Evolutionary conservation across 2,888 invertebrate genomes (phyloP).

Genomic region (Pristionchus maxplancki): DNA sequence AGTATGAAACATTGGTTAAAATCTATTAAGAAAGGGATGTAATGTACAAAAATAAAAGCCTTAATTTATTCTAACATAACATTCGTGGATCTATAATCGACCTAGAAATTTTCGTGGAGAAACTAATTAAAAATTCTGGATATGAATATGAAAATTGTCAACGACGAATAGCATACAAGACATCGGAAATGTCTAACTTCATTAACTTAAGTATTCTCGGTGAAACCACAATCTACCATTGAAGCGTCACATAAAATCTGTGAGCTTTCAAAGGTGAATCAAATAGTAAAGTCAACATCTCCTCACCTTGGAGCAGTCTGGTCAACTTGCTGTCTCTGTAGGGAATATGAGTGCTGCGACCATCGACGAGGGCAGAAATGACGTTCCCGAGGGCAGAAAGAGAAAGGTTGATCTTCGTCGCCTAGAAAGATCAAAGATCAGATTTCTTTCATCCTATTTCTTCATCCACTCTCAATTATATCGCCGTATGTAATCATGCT

Average conservation of each 20-base stretch:
- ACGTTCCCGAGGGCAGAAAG: conserved; percentile 97
- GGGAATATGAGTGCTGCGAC: conserved; percentile 96
- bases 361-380: conserved; percentile 97
- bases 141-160: too few relatives aligned
- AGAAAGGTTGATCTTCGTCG: conserved; percentile 97
- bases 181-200: too few relatives aligned
- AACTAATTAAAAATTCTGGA: too few relatives aligned
- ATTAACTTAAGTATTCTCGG: background rate
- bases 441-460: background rate
- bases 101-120: too few relatives aligned
- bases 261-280: too few relatives aligned
- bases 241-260: background rate
- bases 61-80: too few relatives aligned
- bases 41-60: background rate
- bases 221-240: background rate
- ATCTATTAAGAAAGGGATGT: background rate
- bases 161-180: background rate
- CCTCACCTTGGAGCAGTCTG: conserved; percentile 87
- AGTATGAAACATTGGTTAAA: background rate
- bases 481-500: background rate
- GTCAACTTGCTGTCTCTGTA: conserved; percentile 98
- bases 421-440: conserved; percentile 82
- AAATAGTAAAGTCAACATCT: too few relatives aligned
- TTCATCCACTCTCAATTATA: background rate
- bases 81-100: too few relatives aligned